Percentiles rank a stretch among this genome's conserved stretches.
Conservation (phyloP, 2,113 vertebrate genomes). For the Oryzias javanicus region DNA sequence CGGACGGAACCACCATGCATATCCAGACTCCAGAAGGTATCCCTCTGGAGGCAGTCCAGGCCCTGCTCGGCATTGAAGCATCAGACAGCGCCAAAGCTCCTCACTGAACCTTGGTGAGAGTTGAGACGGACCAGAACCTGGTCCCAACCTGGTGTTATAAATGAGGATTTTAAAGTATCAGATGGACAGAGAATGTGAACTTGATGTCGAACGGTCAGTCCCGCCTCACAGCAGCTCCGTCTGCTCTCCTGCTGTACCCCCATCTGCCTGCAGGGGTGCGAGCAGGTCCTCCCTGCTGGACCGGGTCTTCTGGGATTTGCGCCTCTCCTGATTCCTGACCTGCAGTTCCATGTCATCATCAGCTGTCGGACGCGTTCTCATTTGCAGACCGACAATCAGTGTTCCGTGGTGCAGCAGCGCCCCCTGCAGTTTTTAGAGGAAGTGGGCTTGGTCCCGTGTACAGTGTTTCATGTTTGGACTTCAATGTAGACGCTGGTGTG, state of each 20-base stretch:
- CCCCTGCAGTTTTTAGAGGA: conserved; percentile 75
- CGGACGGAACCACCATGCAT: conserved; percentile 78
- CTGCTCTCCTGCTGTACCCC: too few relatives aligned
- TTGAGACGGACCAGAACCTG: background rate
- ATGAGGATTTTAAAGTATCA: background rate
- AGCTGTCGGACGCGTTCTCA: too few relatives aligned
- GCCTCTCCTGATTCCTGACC: too few relatives aligned
- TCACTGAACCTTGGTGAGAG: conserved; percentile 20
- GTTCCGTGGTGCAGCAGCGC: too few relatives aligned
- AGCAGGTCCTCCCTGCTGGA: too few relatives aligned
- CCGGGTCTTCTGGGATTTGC: too few relatives aligned
- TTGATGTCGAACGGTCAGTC: conserved; percentile 1
- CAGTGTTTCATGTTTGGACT: conserved; percentile 48
- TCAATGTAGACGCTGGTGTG: conserved; percentile 30
- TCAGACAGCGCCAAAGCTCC: conserved; percentile 50
- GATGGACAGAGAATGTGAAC: background rate
- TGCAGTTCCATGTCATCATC: too few relatives aligned
- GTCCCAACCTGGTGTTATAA: background rate
- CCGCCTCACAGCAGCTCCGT: too few relatives aligned
- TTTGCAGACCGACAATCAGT: too few relatives aligned
- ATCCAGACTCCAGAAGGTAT: conserved; percentile 74
- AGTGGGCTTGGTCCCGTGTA: conserved; percentile 52
- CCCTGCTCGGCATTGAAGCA: conserved; percentile 78
- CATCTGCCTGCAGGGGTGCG: too few relatives aligned
- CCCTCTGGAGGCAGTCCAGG: conserved; percentile 79